phyloP scores from a whole-genome alignment of 2,888 invertebrate species.

The Chymomyza fuscimana region DNA sequence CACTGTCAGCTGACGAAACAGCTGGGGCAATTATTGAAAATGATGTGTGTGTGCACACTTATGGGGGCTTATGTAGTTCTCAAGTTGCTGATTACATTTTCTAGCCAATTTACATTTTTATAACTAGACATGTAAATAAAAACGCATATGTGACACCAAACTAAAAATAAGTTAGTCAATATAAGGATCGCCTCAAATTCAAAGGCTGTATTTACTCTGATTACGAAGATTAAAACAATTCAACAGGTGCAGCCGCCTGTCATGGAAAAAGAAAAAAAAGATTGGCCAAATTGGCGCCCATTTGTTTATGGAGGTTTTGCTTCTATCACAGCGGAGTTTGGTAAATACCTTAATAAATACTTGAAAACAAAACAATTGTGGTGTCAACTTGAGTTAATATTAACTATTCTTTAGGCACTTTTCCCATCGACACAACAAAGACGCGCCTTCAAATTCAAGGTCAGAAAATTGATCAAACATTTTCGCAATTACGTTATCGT shows the following conservation, averaged over 20 bases:
- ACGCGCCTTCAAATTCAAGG: constrained; percentile 97
- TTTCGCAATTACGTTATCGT: constrained; percentile 88
- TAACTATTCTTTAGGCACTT: constrained; percentile 86
- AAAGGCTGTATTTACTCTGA: background rate
- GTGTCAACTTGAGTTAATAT: constrained; percentile 15
- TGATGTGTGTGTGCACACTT: background rate
- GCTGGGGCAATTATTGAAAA: background rate
- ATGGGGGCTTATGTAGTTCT: background rate
- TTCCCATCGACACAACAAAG: constrained; percentile 97
- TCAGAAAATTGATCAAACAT: constrained; percentile 88
- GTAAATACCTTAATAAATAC: constrained; percentile 81
- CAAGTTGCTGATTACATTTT: background rate
- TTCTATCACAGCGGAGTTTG: constrained; percentile 95
- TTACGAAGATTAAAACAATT: background rate
- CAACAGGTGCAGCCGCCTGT: constrained; percentile 45
- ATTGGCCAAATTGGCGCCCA: constrained; percentile 95
- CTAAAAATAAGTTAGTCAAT: background rate
- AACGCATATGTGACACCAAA: background rate
- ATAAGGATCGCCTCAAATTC: background rate
- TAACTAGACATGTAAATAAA: background rate
- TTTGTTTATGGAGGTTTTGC: constrained; percentile 97
- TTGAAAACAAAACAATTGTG: background rate
- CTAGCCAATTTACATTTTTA: background rate
- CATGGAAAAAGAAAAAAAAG: constrained; percentile 76
- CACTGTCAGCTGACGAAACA: background rate